Base-by-base conservation (phyloP, 2,113 vertebrate genomes). In the Hippocampus mohnikei region DNA sequence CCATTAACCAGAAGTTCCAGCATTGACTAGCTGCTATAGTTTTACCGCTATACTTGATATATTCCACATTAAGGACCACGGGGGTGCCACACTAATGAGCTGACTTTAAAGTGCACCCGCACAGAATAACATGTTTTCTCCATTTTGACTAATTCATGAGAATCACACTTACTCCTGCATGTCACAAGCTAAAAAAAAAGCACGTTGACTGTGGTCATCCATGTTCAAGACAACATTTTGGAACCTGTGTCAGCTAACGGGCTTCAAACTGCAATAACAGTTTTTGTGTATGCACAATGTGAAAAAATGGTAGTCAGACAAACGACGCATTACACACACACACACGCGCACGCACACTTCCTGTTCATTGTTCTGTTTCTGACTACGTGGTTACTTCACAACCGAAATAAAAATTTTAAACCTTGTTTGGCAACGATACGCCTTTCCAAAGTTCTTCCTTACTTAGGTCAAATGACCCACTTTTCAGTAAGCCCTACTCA, bases 1-100 rank as follows among this genome's bases (percentile, higher is more conserved):
- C 20, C 20, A 48, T 85, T 81, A 77, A 73, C 59, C 67, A 66
- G 52, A 69, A 71, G 73, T 79, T 81, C 69, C 73, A 23, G 59
- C 40, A 68, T 58, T 63, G 56, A 79, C 69, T 46, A 46, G 8
- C 69, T 77, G 61, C 41, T 42, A 60, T 11, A 72, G 48, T 72
- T 44, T 75, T 29, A 67, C 53, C 13, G 15, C 63, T 71, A 79
- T 61, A 44, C 13, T 63, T 65, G n/a, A 67, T 72, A 55, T 58
- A 55, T 23, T 69, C 48, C 13, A 65, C 46, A 69, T 66, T 65
- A 23, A 69, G 18, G 44, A 2, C 46, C 70, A 58, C 52, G 27
- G 64, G 66, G 67, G 18, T 71, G 50, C 53, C 33, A 23, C 29
- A 23, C 63, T 85, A 80, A 84, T 77, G 72, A 84, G 55, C 60